These are phyloP conservation scores for Platycheirus rosarum DNA, from an alignment of 2,888 invertebrate species.

Conservation along the genomic window DNA sequence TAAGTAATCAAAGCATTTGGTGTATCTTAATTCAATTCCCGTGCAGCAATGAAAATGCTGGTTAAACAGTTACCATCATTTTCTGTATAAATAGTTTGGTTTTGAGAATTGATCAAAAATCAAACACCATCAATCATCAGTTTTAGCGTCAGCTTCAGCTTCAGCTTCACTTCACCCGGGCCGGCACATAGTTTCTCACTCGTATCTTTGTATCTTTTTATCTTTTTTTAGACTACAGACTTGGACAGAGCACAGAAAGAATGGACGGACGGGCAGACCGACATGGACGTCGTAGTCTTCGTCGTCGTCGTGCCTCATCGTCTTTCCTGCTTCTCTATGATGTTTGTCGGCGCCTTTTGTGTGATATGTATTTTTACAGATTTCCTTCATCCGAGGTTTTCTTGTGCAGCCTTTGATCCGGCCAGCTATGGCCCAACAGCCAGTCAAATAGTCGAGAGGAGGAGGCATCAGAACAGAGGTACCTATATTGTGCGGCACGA, in stretches of 20 bases:
- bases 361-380: conserved; percentile 73
- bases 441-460: neutral
- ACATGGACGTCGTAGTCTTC: conserved; percentile 55
- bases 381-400: conserved; percentile 69
- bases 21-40: conserved; percentile 58
- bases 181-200: conserved; percentile 34
- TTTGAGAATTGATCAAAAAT: conserved; percentile 58
- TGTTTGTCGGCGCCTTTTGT: conserved; percentile 74
- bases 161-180: conserved; percentile 4
- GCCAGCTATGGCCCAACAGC: conserved; percentile 21
- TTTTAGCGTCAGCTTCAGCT: neutral
- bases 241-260: conserved; percentile 22
- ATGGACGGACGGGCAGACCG: conserved; percentile 53
- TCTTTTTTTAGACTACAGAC: conserved; percentile 43
- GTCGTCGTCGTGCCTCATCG: conserved; percentile 48
- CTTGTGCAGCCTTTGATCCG: conserved; percentile 67
- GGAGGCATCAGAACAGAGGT: neutral
- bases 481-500: conserved; percentile 68
- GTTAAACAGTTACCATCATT: conserved; percentile 58
- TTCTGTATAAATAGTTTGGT: conserved; percentile 61
- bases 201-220: conserved; percentile 37
- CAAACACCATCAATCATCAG: conserved; percentile 45
- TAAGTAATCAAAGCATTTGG: conserved; percentile 50
- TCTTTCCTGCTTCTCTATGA: conserved; percentile 65
- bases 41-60: conserved; percentile 46